Conservation (phyloP, 30 jellyfish, hydroid and myxozoan species). For the Morbakka virulenta region DNA sequence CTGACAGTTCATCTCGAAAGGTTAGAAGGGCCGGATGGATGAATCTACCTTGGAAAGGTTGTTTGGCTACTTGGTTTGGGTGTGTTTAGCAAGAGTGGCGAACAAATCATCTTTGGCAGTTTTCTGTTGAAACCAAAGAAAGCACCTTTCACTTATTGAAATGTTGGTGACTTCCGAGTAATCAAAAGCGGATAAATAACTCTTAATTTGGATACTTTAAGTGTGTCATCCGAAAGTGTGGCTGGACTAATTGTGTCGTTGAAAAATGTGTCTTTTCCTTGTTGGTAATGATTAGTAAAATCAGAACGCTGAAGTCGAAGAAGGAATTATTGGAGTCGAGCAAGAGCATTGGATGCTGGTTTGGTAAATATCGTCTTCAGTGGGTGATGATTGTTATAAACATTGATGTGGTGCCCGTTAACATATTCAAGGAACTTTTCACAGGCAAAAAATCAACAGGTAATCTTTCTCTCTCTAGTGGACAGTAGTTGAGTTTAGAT, state of each 20-base stretch:
- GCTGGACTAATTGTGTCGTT: constrained; percentile 51
- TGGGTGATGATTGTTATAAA: constrained; percentile 53
- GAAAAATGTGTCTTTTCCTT: constrained; percentile 14
- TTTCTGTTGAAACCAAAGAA: no score
- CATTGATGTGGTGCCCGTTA: constrained; percentile 30
- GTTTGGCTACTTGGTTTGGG: no score
- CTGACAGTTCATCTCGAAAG: no score
- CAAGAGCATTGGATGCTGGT: not conserved
- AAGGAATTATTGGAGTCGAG: constrained; percentile 29
- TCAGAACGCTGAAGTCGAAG: constrained; percentile 46
- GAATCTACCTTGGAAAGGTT: no score
- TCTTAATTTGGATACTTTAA: no score
- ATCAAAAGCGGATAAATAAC: no score
- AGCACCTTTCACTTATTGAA: no score
- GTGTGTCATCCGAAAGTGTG: not conserved
- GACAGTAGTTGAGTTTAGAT: constrained; percentile 38
- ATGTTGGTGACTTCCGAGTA: no score
- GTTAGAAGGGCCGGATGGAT: no score
- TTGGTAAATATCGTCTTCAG: constrained; percentile 33
- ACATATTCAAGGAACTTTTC: constrained; percentile 36
- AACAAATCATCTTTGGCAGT: no score
- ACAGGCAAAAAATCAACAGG: constrained; percentile 11
- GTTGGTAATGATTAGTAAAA: not conserved
- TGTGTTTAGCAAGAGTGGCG: no score
- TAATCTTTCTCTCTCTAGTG: constrained; percentile 39